Percentiles rank a stretch among this genome's conserved stretches.
These are phyloP conservation scores for Drosophila rubida DNA, from an alignment of 2,888 invertebrate genomes.

Conservation along the genomic window DNA sequence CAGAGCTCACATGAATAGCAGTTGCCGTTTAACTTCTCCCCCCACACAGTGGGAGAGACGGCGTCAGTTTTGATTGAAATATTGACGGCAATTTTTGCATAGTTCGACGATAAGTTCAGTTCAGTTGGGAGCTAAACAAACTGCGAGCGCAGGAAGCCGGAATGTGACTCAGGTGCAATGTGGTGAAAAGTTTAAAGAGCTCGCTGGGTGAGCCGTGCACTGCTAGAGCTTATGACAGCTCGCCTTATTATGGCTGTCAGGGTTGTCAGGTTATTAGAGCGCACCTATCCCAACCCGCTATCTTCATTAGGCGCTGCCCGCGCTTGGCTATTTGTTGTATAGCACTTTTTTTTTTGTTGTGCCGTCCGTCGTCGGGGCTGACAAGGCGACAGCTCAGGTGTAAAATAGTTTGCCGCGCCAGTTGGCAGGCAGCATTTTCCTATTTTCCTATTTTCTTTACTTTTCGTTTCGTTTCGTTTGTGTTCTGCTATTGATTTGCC, in stretches of 20 bases:
- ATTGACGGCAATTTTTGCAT: conserved; percentile 74
- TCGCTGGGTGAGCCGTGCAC: too few species aligned
- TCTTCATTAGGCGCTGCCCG: conserved; percentile 62
- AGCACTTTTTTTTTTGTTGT: conserved; percentile 20
- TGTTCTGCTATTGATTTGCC: conserved; percentile 64
- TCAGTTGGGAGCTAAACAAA: conserved; percentile 33
- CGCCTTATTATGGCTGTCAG: conserved; percentile 77
- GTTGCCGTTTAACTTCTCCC: conserved; percentile 56
- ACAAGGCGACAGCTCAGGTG: conserved; percentile 75
- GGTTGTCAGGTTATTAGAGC: conserved; percentile 65
- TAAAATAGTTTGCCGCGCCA: conserved; percentile 76
- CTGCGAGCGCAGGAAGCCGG: conserved; percentile 21
- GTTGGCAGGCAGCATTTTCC: conserved; percentile 49
- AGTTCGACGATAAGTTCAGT: conserved; percentile 61
- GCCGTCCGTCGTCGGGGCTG: conserved; percentile 39
- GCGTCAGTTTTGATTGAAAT: conserved; percentile 75
- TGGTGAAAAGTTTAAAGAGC: conserved; percentile 64
- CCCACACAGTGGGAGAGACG: conserved; percentile 16
- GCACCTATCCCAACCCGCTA: conserved; percentile 19
- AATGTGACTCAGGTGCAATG: conserved; percentile 58
- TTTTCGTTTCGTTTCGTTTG: conserved; percentile 32
- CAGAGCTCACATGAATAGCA: conserved; percentile 29
- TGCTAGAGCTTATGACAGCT: conserved; percentile 74
- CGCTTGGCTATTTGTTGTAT: conserved; percentile 54
- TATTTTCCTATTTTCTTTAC: conserved; percentile 59